Percentiles rank a stretch among this genome's conserved stretches.
phyloP scores from a whole-genome alignment of 2,888 invertebrate genomes.

The Cybosia mesomella region DNA sequence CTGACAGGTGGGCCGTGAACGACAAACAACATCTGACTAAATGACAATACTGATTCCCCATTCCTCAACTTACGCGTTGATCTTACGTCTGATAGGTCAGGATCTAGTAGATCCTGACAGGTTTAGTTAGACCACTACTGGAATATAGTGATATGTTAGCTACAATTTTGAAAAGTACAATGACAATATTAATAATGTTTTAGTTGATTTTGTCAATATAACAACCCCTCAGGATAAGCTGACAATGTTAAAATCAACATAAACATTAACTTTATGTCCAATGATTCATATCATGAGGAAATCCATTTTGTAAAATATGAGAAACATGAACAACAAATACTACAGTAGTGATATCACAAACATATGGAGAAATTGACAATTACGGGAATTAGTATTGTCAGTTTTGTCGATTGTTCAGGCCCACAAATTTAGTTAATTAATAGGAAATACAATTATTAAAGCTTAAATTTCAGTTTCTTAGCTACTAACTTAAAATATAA shows the following conservation, averaged over 20 bases:
- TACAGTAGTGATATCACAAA: neutral
- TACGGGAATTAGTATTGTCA: neutral
- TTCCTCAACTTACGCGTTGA: neutral
- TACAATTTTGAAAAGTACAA: neutral
- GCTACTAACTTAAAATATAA: too few relatives aligned
- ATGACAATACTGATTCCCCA: slow-evolving; percentile 3
- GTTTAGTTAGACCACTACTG: neutral
- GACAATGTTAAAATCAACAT: neutral
- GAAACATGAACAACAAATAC: slow-evolving; percentile 6
- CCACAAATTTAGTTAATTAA: neutral
- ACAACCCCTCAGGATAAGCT: too few relatives aligned
- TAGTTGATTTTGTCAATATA: neutral
- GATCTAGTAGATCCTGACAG: neutral
- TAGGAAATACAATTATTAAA: neutral
- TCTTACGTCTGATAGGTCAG: neutral
- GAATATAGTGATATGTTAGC: neutral
- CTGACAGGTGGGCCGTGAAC: slow-evolving; percentile 13
- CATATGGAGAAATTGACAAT: neutral
- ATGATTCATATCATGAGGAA: neutral
- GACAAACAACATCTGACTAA: slow-evolving; percentile 11
- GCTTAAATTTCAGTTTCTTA: too few relatives aligned
- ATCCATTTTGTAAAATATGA: neutral
- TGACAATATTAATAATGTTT: neutral
- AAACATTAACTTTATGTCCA: neutral
- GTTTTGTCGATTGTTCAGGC: neutral